Base-by-base conservation (phyloP, 2,113 vertebrate species). In the Orthonyx spaldingii region DNA sequence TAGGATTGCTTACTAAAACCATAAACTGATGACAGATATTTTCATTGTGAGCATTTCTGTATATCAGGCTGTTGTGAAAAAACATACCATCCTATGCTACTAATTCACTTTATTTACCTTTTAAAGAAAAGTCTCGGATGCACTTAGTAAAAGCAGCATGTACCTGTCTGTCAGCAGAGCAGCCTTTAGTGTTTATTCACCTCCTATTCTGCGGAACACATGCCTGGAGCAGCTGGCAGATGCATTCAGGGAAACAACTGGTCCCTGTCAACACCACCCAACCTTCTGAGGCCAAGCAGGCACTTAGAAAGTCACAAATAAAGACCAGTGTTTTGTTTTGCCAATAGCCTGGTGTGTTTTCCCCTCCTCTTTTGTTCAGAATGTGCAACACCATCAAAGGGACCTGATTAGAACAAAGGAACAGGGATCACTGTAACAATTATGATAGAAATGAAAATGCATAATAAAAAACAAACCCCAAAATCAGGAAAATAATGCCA, bases 101-200 rank as follows among this genome's bases (percentile, higher is more conserved):
- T 97, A 97, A 95, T 97, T 97, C 93, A 46, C 95, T 98, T 98
- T 98, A 98, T 98, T 98, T 97, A 95, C 79, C 94, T 96, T 98
- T 97, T 96, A 50, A 23, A 77, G 83, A 89, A 90, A 97, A 98
- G 94, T 28, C 84, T 93, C 93, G 76, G 97, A 98, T 97, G 98
- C 95, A 97, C 98, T 98, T 98, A 93, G 95, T 92, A 97, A 97
- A 93, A 98, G 97, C 98, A 98, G 98, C 97, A 78, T 97, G 97
- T 98, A 98, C 98, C 97, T 98, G 98, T 99, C 99, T 99, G 98
- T 99, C 99, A 98, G 97, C 98, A 94, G 88, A 93, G 90, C 94
- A 97, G 96, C 97, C 97, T 98, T 96, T 95, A 97, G 97, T 97
- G 64, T 97, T 98, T 98, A 96, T 97, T 98, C 98, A 97, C 97